A percentile compares a stretch with the other conserved stretches of the same genome.
These are phyloP conservation scores for Xestia xanthographa DNA, from an alignment of 2,888 invertebrate genomes.

Conservation along the genomic window DNA sequence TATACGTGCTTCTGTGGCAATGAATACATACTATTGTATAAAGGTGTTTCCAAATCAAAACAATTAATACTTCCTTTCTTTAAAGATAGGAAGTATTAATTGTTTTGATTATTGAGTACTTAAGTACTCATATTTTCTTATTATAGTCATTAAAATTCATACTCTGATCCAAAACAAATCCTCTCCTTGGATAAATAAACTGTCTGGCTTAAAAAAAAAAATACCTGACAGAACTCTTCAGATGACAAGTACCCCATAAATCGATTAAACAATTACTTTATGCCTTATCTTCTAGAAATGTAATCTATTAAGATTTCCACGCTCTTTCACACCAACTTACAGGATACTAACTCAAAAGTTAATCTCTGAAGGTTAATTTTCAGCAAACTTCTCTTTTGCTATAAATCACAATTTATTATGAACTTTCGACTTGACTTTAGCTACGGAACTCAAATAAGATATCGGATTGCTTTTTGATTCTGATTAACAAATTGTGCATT, in stretches of 20 bases:
- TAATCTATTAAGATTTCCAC: slow-evolving; percentile 17
- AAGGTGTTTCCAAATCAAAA: not conserved
- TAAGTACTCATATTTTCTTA: not conserved
- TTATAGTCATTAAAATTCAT: not conserved
- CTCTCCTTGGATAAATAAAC: too few species aligned
- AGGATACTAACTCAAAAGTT: slow-evolving; percentile 30
- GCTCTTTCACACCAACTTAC: slow-evolving; percentile 11
- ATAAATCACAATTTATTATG: slow-evolving; percentile 47
- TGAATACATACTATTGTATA: too few species aligned
- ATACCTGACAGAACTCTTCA: not conserved
- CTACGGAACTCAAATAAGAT: slow-evolving; percentile 12
- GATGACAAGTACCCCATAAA: not conserved
- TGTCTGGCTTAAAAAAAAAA: not conserved
- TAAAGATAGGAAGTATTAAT: too few species aligned
- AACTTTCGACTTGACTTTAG: slow-evolving; percentile 41
- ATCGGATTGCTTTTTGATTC: slow-evolving; percentile 25
- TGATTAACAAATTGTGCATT: slow-evolving; percentile 6
- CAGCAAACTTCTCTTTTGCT: slow-evolving; percentile 22
- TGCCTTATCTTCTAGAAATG: not conserved
- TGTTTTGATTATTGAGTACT: too few species aligned
- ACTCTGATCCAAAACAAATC: not conserved
- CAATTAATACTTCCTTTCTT: not conserved
- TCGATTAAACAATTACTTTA: slow-evolving; percentile 24
- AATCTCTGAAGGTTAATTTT: slow-evolving; percentile 29
- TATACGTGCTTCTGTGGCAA: too few species aligned